phyloP scores from a whole-genome alignment of 2,888 invertebrate genomes.

The Agrenia bidenticulata region DNA sequence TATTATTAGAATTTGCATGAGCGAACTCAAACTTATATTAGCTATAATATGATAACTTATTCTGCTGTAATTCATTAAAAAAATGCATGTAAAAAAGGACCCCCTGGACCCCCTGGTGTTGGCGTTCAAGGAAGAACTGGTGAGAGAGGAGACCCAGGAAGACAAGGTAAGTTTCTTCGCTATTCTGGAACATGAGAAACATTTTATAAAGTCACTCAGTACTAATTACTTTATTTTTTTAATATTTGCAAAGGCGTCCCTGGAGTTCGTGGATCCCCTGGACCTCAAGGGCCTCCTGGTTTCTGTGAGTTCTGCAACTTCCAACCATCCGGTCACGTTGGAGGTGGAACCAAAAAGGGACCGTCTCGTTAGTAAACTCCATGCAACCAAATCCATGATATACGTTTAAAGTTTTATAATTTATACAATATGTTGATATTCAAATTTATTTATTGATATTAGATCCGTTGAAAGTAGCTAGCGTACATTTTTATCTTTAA shows the following conservation, averaged over 20 bases:
- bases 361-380: constrained; percentile 54
- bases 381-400: too few species aligned
- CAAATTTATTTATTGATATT: too few species aligned
- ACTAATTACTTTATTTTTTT: not conserved
- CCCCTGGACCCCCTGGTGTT: constrained; percentile 68
- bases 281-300: constrained; percentile 62
- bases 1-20: too few species aligned
- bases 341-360: constrained; percentile 64
- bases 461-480: too few species aligned
- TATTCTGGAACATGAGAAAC: too few species aligned
- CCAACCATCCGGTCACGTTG: constrained; percentile 61
- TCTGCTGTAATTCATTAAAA: too few species aligned
- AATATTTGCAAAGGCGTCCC: constrained; percentile 59
- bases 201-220: not conserved
- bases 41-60: too few species aligned
- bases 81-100: too few species aligned
- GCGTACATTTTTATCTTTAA: too few species aligned
- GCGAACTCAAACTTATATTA: too few species aligned
- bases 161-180: not conserved
- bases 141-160: constrained; percentile 72
- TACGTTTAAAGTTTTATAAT: too few species aligned
- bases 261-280: constrained; percentile 60
- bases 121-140: constrained; percentile 72
- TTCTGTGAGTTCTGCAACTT: constrained; percentile 67
- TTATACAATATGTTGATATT: too few species aligned